These are phyloP conservation scores for Parapsyche elsis DNA, from an alignment of 1,140 invertebrate genomes.

Conservation along the genomic window DNA sequence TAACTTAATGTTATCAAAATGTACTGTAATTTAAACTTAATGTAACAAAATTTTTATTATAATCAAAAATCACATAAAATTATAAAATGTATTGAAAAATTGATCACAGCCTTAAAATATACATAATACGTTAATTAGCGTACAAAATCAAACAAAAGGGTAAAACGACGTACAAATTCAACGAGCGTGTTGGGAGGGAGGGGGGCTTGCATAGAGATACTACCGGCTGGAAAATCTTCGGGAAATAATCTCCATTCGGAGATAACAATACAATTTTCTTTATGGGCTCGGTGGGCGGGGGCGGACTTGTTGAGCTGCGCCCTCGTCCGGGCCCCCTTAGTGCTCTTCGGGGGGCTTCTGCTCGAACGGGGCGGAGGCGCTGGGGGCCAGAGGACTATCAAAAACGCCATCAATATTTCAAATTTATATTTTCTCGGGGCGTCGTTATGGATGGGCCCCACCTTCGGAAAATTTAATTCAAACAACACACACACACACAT, in stretches of 20 bases:
- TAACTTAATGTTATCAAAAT: too few species aligned
- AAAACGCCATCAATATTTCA: slow-evolving; percentile 56
- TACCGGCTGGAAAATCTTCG: slow-evolving; percentile 29
- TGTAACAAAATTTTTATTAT: too few species aligned
- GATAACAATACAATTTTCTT: slow-evolving; percentile 54
- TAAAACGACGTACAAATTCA: too few species aligned
- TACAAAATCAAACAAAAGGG: too few species aligned
- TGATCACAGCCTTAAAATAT: too few species aligned
- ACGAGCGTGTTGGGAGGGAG: too few species aligned
- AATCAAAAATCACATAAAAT: too few species aligned
- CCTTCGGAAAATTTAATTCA: slow-evolving; percentile 53
- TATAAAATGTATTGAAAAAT: too few species aligned
- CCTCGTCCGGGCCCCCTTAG: slow-evolving; percentile 20
- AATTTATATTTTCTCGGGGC: slow-evolving; percentile 56
- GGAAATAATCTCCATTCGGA: slow-evolving; percentile 42
- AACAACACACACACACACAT: not conserved
- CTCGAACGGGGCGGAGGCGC: slow-evolving; percentile 31
- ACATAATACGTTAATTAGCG: too few species aligned
- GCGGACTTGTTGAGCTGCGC: slow-evolving; percentile 53
- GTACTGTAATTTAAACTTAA: too few species aligned
- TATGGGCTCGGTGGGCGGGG: slow-evolving; percentile 43
- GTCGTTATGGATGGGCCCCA: slow-evolving; percentile 47
- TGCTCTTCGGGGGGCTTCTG: slow-evolving; percentile 7
- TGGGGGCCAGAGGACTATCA: slow-evolving; percentile 47
- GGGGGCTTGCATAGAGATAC: too few species aligned